Evolutionary conservation across 2,888 invertebrate species (phyloP).

Genomic region (Oligia strigilis): DNA sequence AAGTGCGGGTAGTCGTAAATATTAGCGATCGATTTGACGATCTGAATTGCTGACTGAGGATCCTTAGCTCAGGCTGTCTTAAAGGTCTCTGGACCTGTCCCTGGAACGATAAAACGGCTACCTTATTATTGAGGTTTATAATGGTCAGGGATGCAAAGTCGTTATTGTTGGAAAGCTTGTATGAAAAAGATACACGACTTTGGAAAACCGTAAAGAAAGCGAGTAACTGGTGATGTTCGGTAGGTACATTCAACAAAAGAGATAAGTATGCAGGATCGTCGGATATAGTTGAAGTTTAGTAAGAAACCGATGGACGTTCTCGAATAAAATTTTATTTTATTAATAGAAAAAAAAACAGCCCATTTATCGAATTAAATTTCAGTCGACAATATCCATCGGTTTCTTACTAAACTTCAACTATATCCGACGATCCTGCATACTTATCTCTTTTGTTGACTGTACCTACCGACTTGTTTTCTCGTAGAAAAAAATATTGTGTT

Average conservation of each 20-base stretch:
- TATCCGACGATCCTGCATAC: no score
- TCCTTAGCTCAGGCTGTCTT: slow-evolving; percentile 6
- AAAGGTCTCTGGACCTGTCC: background rate
- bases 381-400: no score
- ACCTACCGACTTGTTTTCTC: background rate
- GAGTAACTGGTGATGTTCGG: background rate
- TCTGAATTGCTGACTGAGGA: slow-evolving; percentile 41
- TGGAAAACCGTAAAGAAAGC: background rate
- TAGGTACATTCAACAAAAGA: background rate
- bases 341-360: no score
- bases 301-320: no score
- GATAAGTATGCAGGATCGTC: no score
- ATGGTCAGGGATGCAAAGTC: background rate
- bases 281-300: no score
- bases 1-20: slow-evolving; percentile 64
- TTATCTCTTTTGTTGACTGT: no score
- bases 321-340: no score
- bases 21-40: slow-evolving; percentile 59
- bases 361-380: no score
- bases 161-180: background rate
- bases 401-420: no score
- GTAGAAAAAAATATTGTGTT: background rate
- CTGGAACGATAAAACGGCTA: slow-evolving; percentile 24
- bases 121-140: slow-evolving; percentile 29
- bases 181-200: background rate